Evolutionary conservation across 2,888 invertebrate species (phyloP).

Genomic region (Campoplex nolae): DNA sequence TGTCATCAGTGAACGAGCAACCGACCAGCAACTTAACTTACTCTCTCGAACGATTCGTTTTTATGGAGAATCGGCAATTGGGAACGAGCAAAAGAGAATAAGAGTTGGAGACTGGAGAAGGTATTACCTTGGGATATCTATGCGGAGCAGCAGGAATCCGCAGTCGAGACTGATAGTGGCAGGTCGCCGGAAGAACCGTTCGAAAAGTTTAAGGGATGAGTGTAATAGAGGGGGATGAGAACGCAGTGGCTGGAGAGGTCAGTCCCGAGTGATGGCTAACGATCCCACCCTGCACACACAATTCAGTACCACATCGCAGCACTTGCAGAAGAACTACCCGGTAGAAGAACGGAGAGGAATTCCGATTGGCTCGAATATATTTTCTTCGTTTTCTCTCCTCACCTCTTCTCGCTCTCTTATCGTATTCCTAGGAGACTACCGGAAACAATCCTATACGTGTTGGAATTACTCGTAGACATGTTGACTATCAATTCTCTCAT

Average conservation of each 20-base stretch:
- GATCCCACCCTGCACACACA: conserved; percentile 60
- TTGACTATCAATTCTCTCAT: conserved; percentile 41
- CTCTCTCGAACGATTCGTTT: conserved; percentile 74
- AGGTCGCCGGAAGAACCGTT: conserved; percentile 37
- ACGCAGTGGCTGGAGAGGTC: conserved; percentile 66
- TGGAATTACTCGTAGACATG: conserved; percentile 53
- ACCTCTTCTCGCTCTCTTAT: conserved; percentile 14
- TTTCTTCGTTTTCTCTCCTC: not conserved
- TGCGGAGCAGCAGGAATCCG: conserved; percentile 71
- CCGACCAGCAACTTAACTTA: not conserved
- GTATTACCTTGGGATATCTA: conserved; percentile 75
- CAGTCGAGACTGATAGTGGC: conserved; percentile 63
- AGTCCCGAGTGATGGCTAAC: conserved; percentile 76
- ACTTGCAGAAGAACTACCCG: not conserved
- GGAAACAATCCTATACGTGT: conserved; percentile 75
- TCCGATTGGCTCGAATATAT: conserved; percentile 38
- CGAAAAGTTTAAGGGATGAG: conserved; percentile 44
- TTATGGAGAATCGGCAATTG: conserved; percentile 73
- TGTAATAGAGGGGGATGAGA: conserved; percentile 36
- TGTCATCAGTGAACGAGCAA: conserved; percentile 33
- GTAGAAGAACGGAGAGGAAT: conserved; percentile 20
- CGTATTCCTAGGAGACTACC: conserved; percentile 69
- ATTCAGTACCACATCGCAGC: not conserved
- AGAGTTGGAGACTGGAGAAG: conserved; percentile 34
- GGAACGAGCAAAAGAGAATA: conserved; percentile 14